Evolutionary conservation across 2,113 vertebrate species (phyloP).

Genomic region (Orycteropus afer): DNA sequence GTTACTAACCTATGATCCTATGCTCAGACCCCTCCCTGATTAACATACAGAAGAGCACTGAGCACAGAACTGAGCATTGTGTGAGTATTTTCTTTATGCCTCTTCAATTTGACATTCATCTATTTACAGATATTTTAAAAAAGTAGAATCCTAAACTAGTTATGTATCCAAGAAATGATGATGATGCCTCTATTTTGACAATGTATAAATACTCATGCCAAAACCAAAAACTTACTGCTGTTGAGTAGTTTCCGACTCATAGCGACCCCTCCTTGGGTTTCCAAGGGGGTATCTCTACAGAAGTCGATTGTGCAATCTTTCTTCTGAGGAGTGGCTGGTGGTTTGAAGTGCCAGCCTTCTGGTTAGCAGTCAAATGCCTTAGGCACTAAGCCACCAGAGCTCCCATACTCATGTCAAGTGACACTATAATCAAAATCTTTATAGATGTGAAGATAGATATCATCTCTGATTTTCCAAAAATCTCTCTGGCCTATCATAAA

Average conservation of each 20-base stretch:
- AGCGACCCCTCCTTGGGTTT: too few species aligned
- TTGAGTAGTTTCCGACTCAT: too few species aligned
- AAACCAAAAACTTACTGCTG: too few species aligned
- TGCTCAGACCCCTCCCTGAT: background rate
- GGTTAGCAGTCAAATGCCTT: too few species aligned
- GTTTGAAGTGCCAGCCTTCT: too few species aligned
- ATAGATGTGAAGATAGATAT: background rate
- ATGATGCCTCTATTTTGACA: background rate
- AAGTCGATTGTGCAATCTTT: too few species aligned
- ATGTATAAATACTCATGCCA: background rate
- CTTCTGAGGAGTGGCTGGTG: too few species aligned
- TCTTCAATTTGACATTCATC: background rate
- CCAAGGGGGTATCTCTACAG: too few species aligned
- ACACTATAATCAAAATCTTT: constrained; percentile 22
- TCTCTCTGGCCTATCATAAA: background rate
- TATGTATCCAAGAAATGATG: background rate
- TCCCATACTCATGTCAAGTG: background rate
- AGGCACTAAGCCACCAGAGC: too few species aligned
- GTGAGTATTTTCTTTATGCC: background rate
- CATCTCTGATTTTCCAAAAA: background rate
- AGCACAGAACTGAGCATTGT: background rate
- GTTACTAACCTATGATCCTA: background rate
- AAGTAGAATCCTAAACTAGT: background rate
- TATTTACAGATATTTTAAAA: background rate
- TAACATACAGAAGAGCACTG: background rate